These are phyloP conservation scores for Agriopis aurantiaria DNA, from an alignment of 2,888 invertebrate genomes.

Conservation along the genomic window DNA sequence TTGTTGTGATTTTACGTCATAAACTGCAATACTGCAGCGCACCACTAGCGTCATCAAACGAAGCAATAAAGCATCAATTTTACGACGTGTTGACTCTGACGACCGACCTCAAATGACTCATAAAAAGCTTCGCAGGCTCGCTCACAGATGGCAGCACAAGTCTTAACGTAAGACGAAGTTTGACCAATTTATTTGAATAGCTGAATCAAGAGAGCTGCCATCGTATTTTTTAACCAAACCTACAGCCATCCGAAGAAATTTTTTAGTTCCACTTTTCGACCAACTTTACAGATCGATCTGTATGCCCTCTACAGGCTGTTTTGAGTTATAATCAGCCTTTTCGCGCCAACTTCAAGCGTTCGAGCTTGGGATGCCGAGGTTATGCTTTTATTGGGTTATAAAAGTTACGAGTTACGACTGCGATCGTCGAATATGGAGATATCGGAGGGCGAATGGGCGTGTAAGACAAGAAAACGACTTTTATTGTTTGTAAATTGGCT, in stretches of 20 bases:
- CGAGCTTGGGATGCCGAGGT: constrained; percentile 50
- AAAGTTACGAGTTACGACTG: constrained; percentile 82
- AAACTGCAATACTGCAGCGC: constrained; percentile 54
- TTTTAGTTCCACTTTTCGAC: neutral
- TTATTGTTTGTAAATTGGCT: constrained; percentile 87
- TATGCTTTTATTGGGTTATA: constrained; percentile 84
- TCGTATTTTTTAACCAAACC: neutral
- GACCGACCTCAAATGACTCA: constrained; percentile 76
- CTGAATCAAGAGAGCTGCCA: constrained; percentile 46
- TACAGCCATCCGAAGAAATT: neutral
- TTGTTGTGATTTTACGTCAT: neutral
- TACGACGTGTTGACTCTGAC: constrained; percentile 79
- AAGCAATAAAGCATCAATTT: constrained; percentile 78
- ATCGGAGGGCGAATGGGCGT: constrained; percentile 82
- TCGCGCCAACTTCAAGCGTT: constrained; percentile 55
- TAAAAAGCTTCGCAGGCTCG: constrained; percentile 75
- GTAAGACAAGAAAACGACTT: constrained; percentile 84
- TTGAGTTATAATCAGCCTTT: constrained; percentile 57
- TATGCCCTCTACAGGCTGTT: constrained; percentile 74
- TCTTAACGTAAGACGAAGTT: neutral
- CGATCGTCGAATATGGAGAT: constrained; percentile 82
- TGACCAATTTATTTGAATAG: neutral
- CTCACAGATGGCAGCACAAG: constrained; percentile 79
- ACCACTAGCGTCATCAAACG: constrained; percentile 82
- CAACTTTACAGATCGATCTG: neutral